Base-by-base conservation (phyloP, 2,113 vertebrate species). In the Grantiella picta region DNA sequence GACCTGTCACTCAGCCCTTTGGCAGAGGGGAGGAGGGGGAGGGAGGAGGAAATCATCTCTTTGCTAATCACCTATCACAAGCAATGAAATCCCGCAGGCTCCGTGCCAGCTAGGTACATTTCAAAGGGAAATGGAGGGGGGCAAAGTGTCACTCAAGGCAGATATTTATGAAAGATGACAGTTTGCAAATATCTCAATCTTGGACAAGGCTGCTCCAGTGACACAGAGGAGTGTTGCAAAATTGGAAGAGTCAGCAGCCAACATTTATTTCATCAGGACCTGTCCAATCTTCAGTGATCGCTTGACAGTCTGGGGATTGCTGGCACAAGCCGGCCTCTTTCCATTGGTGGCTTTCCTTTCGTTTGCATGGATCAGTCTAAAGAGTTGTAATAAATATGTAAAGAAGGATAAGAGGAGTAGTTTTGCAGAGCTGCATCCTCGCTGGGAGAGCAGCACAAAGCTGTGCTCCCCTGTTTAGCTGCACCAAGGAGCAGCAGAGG, bases 141-240 rank as follows among this genome's bases (percentile, higher is more conserved):
- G 92, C 92, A 96, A 96, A 92, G 97, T 98, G 97, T 98, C 98
- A 98, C 96, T 98, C 97, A 98, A 98, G 97, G 98, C 97, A 98
- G 98, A 98, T 99, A 98, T 99, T 99, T 99, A 99, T 99, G 98
- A 98, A 98, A 99, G 98, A 98, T 99, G 99, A 99, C 99, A 99
- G 99, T 99, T 99, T 99, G 98, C 99, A 99, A 99, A 99, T 99
- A 99, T 99, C 99, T 99, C 99, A 99, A 99, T 99, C 99, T 99
- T 98, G 97, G 97, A 97, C 98, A 98, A 98, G 98, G 97, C 98
- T 98, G 98, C 95, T 90, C 97, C 97, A 97, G 98, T 99, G 99
- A 99, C 98, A 98, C 97, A 86, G 98, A 98, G 97, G 97, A 98
- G 98, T 96, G 95, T 97, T 93, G 94, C 98, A 97, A 99, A 99